A percentile compares a stretch with the other conserved stretches of the same genome.
Conservation (phyloP, 2,113 vertebrate species). For the Colius striatus region DNA sequence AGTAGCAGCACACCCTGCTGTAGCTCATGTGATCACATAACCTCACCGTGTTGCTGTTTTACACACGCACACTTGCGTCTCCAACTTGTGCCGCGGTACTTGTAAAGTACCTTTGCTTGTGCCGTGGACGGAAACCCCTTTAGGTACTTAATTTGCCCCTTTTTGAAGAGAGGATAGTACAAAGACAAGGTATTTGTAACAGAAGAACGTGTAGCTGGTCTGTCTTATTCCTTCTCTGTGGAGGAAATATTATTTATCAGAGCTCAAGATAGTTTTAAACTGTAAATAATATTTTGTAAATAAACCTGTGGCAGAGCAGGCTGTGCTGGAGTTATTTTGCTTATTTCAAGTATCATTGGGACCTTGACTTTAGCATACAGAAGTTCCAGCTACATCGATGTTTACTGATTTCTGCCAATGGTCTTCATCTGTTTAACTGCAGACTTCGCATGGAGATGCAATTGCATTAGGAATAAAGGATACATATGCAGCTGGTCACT, state of each 20-base stretch:
- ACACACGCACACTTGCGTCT: neutral
- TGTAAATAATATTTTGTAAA: slow-evolving; percentile 75
- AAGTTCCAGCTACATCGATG: neutral
- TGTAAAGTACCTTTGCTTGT: neutral
- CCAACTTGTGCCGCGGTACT: neutral
- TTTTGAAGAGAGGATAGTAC: neutral
- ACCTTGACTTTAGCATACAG: neutral
- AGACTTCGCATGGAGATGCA: neutral
- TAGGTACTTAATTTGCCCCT: neutral
- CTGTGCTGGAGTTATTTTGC: neutral
- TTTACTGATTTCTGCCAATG: neutral
- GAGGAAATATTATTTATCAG: slow-evolving; percentile 65
- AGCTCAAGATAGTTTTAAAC: neutral
- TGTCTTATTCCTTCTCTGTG: slow-evolving; percentile 65
- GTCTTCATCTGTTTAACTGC: neutral
- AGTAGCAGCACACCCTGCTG: neutral
- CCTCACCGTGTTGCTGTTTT: neutral
- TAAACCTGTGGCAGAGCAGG: slow-evolving; percentile 57
- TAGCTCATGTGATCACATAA: neutral
- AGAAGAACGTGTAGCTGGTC: slow-evolving; percentile 31
- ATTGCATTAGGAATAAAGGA: neutral
- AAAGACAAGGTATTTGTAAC: slow-evolving; percentile 5
- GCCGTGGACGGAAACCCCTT: neutral
- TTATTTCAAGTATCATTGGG: neutral
- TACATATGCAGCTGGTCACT: neutral